Conservation (phyloP, 2,888 invertebrate genomes). For the Ceramica pisi region DNA sequence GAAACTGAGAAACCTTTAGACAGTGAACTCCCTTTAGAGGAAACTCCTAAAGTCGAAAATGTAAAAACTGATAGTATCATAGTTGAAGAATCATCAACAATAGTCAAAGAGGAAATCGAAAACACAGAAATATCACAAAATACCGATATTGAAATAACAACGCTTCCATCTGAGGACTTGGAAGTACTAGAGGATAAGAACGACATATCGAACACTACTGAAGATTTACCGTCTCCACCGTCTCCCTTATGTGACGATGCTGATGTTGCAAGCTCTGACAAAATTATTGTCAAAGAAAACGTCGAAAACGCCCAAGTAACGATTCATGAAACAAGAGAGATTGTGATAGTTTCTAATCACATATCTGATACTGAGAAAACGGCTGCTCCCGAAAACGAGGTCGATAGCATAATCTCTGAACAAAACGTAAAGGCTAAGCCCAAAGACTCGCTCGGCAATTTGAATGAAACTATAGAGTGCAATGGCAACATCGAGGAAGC, state of each 20-base stretch:
- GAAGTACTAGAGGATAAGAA: conserved; percentile 53
- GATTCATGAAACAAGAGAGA: conserved; percentile 54
- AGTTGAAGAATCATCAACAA: conserved; percentile 25
- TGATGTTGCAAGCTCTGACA: conserved; percentile 49
- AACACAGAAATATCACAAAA: conserved; percentile 32
- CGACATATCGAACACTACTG: conserved; percentile 59
- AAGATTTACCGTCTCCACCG: conserved; percentile 76
- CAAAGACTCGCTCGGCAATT: conserved; percentile 69
- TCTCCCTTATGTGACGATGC: conserved; percentile 70
- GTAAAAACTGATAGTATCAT: conserved; percentile 33
- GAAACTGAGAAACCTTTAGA: conserved; percentile 42
- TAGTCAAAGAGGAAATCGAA: conserved; percentile 30
- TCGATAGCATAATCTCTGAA: conserved; percentile 66
- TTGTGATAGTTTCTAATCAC: conserved; percentile 62
- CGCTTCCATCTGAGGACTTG: conserved; percentile 43
- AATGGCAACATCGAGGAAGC: conserved; percentile 73
- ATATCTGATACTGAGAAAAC: conserved; percentile 58
- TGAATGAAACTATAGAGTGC: conserved; percentile 70
- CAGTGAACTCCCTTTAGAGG: conserved; percentile 28
- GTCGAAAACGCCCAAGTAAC: conserved; percentile 59
- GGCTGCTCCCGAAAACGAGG: conserved; percentile 58
- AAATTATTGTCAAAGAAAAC: conserved; percentile 57
- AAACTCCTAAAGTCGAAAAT: conserved; percentile 37
- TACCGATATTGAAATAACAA: conserved; percentile 47
- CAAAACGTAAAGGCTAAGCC: conserved; percentile 73